These are phyloP conservation scores for Brachypalpus laphriformis DNA, from an alignment of 2,888 invertebrate genomes.

Conservation along the genomic window DNA sequence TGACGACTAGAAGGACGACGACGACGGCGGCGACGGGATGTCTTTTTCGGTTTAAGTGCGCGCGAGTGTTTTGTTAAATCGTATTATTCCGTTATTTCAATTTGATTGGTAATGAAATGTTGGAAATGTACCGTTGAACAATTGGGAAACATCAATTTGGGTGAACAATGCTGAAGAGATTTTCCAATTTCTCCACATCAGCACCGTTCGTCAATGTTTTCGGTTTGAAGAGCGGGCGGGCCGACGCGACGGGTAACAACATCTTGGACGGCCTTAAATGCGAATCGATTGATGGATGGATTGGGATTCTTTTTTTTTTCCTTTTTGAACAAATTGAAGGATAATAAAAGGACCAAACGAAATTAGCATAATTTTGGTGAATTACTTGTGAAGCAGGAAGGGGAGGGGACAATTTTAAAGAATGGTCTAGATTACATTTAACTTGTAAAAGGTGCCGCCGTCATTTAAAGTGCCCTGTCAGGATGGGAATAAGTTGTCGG, in stretches of 20 bases:
- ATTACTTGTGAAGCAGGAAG: neutral
- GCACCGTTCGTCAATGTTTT: neutral
- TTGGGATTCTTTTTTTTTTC: neutral
- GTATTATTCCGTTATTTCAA: constrained; percentile 56
- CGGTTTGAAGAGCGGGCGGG: too few relatives aligned
- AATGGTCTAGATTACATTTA: neutral
- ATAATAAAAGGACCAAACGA: neutral
- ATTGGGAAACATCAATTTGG: constrained; percentile 59
- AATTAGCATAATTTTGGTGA: constrained; percentile 13
- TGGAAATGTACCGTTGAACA: constrained; percentile 62
- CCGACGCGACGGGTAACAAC: neutral
- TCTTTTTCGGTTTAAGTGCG: constrained; percentile 3
- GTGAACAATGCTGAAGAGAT: constrained; percentile 36
- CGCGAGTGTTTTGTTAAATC: constrained; percentile 39
- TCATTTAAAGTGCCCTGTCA: too few relatives aligned
- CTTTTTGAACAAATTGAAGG: neutral
- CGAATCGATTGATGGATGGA: constrained; percentile 21
- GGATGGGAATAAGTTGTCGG: too few relatives aligned
- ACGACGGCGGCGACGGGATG: constrained; percentile 15
- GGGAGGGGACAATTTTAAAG: neutral
- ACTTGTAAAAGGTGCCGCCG: too few relatives aligned
- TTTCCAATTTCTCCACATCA: constrained; percentile 7
- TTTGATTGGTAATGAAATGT: constrained; percentile 70
- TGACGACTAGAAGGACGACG: neutral
- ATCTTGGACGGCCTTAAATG: constrained; percentile 10